phyloP scores from a whole-genome alignment of 2,797 vertebrate genomes.

The Enteromius thamalakanensis region DNA sequence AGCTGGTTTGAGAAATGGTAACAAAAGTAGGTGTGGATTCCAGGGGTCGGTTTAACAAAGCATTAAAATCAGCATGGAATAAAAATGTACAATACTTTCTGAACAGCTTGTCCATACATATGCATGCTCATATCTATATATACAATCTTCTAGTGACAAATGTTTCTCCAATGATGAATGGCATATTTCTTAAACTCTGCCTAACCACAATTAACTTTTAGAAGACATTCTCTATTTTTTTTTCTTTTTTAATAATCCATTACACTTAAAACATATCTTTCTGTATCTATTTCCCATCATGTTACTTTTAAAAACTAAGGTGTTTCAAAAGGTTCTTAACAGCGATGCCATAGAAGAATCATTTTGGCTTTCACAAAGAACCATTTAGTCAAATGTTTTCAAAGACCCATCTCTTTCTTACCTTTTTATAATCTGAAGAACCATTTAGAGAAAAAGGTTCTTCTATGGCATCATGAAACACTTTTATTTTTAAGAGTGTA shows the following conservation, averaged over 20 bases:
- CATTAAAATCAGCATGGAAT: not conserved
- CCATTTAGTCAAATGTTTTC: too few relatives aligned
- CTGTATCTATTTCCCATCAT: not conserved
- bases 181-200: not conserved
- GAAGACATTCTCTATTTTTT: not conserved
- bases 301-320: too few relatives aligned
- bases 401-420: too few relatives aligned
- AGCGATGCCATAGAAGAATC: too few relatives aligned
- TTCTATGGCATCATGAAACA: too few relatives aligned
- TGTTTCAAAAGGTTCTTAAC: too few relatives aligned
- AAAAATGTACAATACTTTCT: not conserved
- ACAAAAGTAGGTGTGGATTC: slow-evolving; percentile 7
- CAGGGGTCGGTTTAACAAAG: slow-evolving; percentile 7
- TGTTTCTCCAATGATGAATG: not conserved
- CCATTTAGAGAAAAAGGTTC: too few relatives aligned
- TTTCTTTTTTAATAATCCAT: not conserved
- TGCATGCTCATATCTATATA: not conserved
- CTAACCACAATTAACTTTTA: not conserved
- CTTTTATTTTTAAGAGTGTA: too few relatives aligned
- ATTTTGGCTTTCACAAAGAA: too few relatives aligned
- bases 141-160: not conserved
- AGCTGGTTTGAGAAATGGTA: slow-evolving; percentile 19
- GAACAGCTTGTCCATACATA: not conserved
- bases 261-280: not conserved
- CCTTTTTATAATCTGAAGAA: too few relatives aligned